Conservation (phyloP, 53 echinoderm and acorn worm genomes). For the Antedon mediterranea region DNA sequence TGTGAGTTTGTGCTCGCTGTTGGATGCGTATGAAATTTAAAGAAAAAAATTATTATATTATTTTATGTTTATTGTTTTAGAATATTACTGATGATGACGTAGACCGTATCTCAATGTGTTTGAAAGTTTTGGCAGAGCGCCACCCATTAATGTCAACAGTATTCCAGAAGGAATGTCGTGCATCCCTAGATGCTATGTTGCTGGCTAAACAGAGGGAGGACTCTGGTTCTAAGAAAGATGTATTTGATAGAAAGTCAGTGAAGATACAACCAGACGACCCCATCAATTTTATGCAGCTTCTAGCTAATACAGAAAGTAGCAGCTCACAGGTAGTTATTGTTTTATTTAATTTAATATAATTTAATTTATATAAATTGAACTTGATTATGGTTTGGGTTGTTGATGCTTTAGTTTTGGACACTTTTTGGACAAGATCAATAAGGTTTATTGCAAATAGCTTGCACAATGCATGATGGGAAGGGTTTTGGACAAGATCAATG, state of each 20-base stretch:
- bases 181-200: conserved; percentile 55
- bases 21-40: too few species aligned
- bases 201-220: conserved; percentile 68
- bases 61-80: too few species aligned
- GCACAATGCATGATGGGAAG: too few species aligned
- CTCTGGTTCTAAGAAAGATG: conserved; percentile 52
- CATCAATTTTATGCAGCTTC: conserved; percentile 89
- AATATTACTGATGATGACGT: conserved; percentile 95
- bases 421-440: too few species aligned
- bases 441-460: too few species aligned
- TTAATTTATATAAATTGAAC: too few species aligned
- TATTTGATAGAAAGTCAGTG: conserved; percentile 67
- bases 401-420: too few species aligned
- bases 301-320: conserved; percentile 74
- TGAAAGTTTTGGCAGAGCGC: conserved; percentile 79
- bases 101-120: conserved; percentile 77
- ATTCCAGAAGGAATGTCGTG: conserved; percentile 67
- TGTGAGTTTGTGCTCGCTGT: too few species aligned
- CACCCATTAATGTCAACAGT: conserved; percentile 67
- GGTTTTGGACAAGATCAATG: too few species aligned
- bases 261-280: conserved; percentile 91
- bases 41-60: too few species aligned
- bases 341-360: too few species aligned
- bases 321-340: conserved; percentile 82
- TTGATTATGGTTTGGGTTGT: too few species aligned